phyloP scores from a whole-genome alignment of 2,113 vertebrate species.

The Saguinus midas region DNA sequence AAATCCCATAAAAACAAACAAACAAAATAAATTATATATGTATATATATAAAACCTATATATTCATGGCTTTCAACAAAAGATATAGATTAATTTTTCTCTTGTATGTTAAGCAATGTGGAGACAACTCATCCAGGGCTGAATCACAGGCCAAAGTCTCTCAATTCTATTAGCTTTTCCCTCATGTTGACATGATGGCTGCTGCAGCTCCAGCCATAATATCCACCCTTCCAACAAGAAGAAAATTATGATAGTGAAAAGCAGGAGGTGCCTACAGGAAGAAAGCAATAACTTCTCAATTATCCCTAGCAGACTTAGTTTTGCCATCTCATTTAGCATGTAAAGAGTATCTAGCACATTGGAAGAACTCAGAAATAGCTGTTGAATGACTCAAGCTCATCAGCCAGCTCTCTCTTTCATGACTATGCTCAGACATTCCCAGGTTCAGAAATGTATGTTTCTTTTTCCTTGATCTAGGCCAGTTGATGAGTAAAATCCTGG shows the following conservation, averaged over 20 bases:
- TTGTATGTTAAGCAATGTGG: not conserved
- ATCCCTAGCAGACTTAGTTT: not conserved
- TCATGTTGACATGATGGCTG: rapidly evolving
- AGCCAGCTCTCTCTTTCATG: too few species aligned
- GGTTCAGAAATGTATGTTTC: too few species aligned
- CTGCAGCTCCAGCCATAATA: not conserved
- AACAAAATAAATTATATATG: too few species aligned
- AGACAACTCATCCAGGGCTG: too few species aligned
- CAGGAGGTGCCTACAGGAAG: not conserved
- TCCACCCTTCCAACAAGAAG: not conserved
- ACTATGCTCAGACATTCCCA: not conserved
- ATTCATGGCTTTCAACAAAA: not conserved
- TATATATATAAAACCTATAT: too few species aligned
- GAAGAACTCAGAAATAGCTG: not conserved
- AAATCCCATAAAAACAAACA: not conserved
- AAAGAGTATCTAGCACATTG: not conserved
- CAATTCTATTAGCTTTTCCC: not conserved
- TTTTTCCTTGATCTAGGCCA: not conserved
- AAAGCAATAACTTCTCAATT: not conserved
- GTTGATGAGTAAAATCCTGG: not conserved
- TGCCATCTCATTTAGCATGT: not conserved
- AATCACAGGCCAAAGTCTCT: not conserved
- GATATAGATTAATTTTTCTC: not conserved
- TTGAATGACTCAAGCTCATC: not conserved
- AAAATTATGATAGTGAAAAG: not conserved